These are phyloP conservation scores for Neodiprion pinetum DNA, from an alignment of 1,140 invertebrate genomes.

Conservation along the genomic window DNA sequence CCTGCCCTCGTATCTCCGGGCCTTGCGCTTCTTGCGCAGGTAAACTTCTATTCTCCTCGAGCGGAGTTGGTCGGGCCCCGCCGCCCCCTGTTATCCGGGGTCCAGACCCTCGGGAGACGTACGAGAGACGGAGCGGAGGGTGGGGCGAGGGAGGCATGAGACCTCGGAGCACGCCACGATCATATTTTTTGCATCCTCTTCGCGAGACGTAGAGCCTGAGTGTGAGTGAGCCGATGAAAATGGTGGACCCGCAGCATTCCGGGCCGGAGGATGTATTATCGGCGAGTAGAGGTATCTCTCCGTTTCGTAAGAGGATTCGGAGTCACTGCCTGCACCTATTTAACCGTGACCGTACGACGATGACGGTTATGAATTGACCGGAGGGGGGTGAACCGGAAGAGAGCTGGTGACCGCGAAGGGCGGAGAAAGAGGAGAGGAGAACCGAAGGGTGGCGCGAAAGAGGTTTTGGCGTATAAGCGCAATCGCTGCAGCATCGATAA, in stretches of 20 bases:
- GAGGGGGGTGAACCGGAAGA: background rate
- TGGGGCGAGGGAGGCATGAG: conserved; percentile 35
- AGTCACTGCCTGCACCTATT: background rate
- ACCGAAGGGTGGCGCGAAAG: background rate
- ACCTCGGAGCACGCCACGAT: conserved; percentile 43
- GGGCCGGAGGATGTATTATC: too few species aligned
- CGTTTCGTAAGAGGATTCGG: background rate
- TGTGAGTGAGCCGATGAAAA: too few species aligned
- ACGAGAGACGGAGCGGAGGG: background rate
- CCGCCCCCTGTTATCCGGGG: conserved; percentile 21
- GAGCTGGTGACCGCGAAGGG: background rate
- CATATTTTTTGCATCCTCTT: conserved; percentile 52
- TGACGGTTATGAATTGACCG: background rate
- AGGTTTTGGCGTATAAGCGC: conserved; percentile 32
- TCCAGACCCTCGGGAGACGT: conserved; percentile 32
- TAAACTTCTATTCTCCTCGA: conserved; percentile 51
- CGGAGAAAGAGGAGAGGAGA: background rate
- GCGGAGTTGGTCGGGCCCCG: conserved; percentile 9
- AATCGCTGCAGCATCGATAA: conserved; percentile 46
- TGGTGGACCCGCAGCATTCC: too few species aligned
- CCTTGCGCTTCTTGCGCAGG: conserved; percentile 29
- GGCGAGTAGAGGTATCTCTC: background rate
- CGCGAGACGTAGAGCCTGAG: conserved; percentile 7
- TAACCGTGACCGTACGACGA: background rate
- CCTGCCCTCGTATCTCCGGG: conserved; percentile 14